phyloP scores from a whole-genome alignment of 2,113 vertebrate species.

The Prolemur simus region DNA sequence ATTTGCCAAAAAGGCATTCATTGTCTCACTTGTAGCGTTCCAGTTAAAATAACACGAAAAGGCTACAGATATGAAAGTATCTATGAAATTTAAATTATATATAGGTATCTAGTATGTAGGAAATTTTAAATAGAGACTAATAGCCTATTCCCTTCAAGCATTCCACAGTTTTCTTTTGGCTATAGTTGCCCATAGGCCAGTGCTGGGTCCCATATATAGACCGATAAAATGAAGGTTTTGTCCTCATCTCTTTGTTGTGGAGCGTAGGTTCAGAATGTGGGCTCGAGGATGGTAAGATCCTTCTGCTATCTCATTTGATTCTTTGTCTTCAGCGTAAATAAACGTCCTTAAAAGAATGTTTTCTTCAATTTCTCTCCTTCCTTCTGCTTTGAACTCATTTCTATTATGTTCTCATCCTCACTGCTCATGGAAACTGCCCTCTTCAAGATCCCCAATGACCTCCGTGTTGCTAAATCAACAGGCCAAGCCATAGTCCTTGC shows the following conservation, averaged over 20 bases:
- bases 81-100: not conserved
- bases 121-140: not conserved
- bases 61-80: not conserved
- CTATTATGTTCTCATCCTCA: not conserved
- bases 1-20: not conserved
- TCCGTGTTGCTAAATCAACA: not conserved
- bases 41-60: not conserved
- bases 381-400: not conserved
- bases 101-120: not conserved
- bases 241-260: not conserved
- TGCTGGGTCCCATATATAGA: not conserved
- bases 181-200: not conserved
- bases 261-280: not conserved
- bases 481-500: fast-evolving
- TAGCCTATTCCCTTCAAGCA: not conserved
- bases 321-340: not conserved
- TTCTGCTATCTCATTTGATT: not conserved
- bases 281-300: not conserved
- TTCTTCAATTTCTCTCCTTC: not conserved
- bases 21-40: not conserved
- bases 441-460: not conserved
- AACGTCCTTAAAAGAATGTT: not conserved
- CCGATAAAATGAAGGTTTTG: not conserved
- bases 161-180: not conserved
- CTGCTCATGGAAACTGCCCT: too few species aligned